Conservation (phyloP, 2,797 vertebrate genomes). For the Hephaestus fuliginosus region DNA sequence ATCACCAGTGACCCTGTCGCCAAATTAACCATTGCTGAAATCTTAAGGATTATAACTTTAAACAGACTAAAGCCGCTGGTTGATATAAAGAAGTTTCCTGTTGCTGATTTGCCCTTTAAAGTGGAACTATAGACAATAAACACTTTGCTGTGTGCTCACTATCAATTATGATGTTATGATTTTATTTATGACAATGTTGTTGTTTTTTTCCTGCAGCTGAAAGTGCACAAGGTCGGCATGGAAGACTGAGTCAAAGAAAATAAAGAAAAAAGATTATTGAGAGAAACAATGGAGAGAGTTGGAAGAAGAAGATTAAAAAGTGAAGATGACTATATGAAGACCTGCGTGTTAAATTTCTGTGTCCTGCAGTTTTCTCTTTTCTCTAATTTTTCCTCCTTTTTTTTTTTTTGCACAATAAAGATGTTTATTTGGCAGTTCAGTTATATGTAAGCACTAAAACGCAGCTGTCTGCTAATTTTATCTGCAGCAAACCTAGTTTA, state of each 20-base stretch:
- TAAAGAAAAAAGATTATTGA: not conserved
- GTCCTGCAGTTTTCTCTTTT: conserved; percentile 29
- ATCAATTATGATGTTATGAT: not conserved
- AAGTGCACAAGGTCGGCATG: not conserved
- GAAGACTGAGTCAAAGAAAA: conserved; percentile 7
- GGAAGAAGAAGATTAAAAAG: not conserved
- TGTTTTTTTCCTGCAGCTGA: not conserved
- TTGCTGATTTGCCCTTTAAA: conserved; percentile 3
- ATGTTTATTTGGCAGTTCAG: not conserved
- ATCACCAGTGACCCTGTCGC: not conserved
- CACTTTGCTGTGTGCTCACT: not conserved
- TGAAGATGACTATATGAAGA: not conserved
- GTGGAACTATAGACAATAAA: not conserved
- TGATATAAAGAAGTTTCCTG: not conserved
- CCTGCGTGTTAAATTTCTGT: not conserved
- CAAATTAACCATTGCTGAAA: conserved; percentile 4
- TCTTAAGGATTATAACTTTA: not conserved
- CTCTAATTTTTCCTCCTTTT: not conserved
- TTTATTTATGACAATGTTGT: not conserved
- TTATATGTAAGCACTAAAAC: not conserved
- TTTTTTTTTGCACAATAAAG: not conserved
- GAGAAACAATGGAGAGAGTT: not conserved
- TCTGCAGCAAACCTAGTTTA: not conserved
- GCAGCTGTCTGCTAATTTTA: not conserved
- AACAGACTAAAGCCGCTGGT: not conserved